Percentiles rank a stretch among this genome's conserved stretches.
phyloP scores from a whole-genome alignment of 2,888 invertebrate species.

The Torymus auratus region DNA sequence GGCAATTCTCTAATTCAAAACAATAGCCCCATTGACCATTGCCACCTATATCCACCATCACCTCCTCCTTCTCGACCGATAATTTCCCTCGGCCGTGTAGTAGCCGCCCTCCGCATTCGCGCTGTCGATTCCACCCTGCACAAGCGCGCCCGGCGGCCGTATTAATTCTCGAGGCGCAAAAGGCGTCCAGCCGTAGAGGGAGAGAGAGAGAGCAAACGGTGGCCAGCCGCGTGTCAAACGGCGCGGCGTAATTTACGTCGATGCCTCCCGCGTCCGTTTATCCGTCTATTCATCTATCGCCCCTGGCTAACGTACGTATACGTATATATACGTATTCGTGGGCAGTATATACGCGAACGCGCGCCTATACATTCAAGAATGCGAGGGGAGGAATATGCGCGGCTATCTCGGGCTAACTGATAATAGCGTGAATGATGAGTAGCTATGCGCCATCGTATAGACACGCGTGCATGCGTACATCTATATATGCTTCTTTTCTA shows the following conservation, averaged over 20 bases:
- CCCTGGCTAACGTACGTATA: neutral
- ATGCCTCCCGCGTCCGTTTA: constrained; percentile 30
- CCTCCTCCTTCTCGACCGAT: too few relatives aligned
- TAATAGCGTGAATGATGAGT: constrained; percentile 45
- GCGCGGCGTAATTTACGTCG: constrained; percentile 43
- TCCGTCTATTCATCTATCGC: constrained; percentile 43
- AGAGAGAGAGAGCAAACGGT: too few relatives aligned
- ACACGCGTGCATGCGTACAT: neutral
- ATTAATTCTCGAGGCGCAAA: constrained; percentile 42
- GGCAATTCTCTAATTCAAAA: too few relatives aligned
- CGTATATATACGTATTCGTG: too few relatives aligned
- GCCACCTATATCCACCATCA: too few relatives aligned
- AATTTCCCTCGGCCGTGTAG: too few relatives aligned
- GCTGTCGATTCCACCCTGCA: too few relatives aligned
- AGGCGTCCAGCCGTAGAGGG: neutral
- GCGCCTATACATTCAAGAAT: neutral
- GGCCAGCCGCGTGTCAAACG: neutral
- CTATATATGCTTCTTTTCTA: too few relatives aligned
- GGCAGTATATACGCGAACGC: neutral
- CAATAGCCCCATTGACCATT: too few relatives aligned
- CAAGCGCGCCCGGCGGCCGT: neutral
- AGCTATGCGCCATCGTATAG: neutral
- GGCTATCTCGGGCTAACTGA: constrained; percentile 18
- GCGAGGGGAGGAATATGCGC: neutral
- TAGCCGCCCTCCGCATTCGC: too few relatives aligned